A percentile compares a stretch with the other conserved stretches of the same genome.
phyloP scores from a whole-genome alignment of 1,140 invertebrate species.

The Macrobrachium rosenbergii region DNA sequence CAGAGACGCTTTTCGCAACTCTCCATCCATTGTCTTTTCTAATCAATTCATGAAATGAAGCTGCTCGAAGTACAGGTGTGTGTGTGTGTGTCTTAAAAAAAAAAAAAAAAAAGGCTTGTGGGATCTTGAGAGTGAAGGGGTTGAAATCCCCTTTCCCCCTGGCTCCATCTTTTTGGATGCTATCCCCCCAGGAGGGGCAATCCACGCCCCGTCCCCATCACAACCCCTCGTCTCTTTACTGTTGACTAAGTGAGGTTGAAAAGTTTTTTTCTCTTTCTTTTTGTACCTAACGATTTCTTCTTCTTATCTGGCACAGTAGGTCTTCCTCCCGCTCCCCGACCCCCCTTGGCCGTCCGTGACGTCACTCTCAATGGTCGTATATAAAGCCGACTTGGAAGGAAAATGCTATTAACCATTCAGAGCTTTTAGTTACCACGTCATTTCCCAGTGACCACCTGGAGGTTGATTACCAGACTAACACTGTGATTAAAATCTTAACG shows the following conservation, averaged over 20 bases:
- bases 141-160: too few relatives aligned
- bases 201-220: background rate
- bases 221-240: conserved; percentile 20
- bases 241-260: conserved; percentile 57
- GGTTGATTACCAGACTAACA: background rate
- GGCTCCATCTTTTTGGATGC: too few relatives aligned
- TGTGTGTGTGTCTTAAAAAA: too few relatives aligned
- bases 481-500: background rate
- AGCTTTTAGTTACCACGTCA: background rate
- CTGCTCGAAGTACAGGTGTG: too few relatives aligned
- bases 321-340: conserved; percentile 31
- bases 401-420: conserved; percentile 40
- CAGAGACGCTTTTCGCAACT: too few relatives aligned
- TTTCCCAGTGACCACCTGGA: too few relatives aligned
- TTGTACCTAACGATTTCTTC: conserved; percentile 52
- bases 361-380: conserved; percentile 41
- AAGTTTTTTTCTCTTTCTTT: conserved; percentile 23
- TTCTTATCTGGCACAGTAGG: conserved; percentile 61
- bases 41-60: too few relatives aligned
- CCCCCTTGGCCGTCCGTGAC: conserved; percentile 32
- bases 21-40: too few relatives aligned
- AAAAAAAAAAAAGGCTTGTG: too few relatives aligned
- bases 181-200: too few relatives aligned
- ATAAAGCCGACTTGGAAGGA: conserved; percentile 41
- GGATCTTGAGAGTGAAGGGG: too few relatives aligned